Evolutionary conservation across 1,140 invertebrate genomes (phyloP), one percentile per base, ranked within the genome.

Genomic region (Limonius californicus): DNA sequence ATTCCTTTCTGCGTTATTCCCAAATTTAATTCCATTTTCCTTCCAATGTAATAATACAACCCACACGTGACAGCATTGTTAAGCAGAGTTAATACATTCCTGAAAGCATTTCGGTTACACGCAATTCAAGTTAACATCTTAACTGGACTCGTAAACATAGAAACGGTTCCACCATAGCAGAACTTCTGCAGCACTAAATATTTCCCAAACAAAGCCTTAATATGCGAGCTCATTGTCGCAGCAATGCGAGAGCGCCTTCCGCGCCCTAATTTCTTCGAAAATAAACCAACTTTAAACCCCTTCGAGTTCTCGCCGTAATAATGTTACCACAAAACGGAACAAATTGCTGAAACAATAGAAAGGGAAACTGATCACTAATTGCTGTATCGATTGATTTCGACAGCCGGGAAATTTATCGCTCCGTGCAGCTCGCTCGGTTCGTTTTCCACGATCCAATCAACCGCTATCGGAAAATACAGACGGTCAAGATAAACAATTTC

Each of bases 361-460:
- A 50, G 45, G 45, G 45, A 50, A 50, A 50, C 45, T 50, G 45
- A 50, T 50, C 45, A 50, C 45, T 50, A 50, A 50, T 50, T 50
- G 45, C 20, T 50, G 7, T 11, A 50, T 50, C 45, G 45, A 50
- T 50, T 50, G 45, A 50, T 50, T 50, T 50, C 45, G 20, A 21
- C 20, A 50, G 16, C 6, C 16, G 7, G 16, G 12, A 21, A 50
- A 50, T 50, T 50, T 50, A 50, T 50, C 45, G 45, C 16, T 2
- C 15, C 8, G 14, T 21, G 6, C 20, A 50, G n/a, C 16, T 50
- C 16, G 35, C 35, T 6, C 8, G 7, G 35, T 39, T 14, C n/a
- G 35, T 39, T 39, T 39, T 50, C 45, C 45, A 50, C 6, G 6
- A 19, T 19, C 45, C 16, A 50, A 50, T 50, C 45, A 45, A 45